Base-by-base conservation (phyloP, 2,888 invertebrate genomes). In the Hetaerina titia region DNA sequence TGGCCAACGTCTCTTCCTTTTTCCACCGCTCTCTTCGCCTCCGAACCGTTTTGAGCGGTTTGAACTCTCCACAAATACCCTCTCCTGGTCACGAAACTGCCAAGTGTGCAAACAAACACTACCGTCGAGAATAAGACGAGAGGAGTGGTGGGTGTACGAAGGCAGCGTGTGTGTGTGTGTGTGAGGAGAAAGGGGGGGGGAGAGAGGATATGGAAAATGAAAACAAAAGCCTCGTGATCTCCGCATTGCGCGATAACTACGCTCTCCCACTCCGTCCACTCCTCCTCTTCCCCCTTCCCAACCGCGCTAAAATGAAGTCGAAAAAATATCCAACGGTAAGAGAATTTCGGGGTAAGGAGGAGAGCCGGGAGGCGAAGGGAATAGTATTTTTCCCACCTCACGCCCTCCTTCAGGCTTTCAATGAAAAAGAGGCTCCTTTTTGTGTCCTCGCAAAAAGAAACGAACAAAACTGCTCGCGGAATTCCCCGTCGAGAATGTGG, bases 181-280 rank as follows among this genome's bases (percentile, higher is more conserved):
- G 45, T 1, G 4, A 45, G 4, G 4, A 45, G 45, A 45, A 4
- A 45, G 45, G 45, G 81, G 31, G 25, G 81, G 11, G 13, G 15
- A 31, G 45, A 45, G 45, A 45, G 31, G 81, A 81, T 31, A 81
- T 11, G 81, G 81, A 81, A 60, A 60, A 60, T 15, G 17, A 81
- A 81, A 81, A 81, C 81, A 81, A 81, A 81, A 81, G 81, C 25
- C 25, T 81, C 81, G 81, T 31, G 81, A 81, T 81, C 31, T 81
- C 81, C 31, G 81, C 81, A 81, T 81, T 81, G 81, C 81, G 81
- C 81, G 81, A 81, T 81, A 81, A 81, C 81, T 81, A 81, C 81
- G 31, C 31, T 81, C 81, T 81, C 31, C 81, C 31, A 25, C 81
- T 25, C 5, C 31, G 13, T 31, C 31, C 31, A 25, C 81, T 31